These are phyloP conservation scores for Marasmarcha lunaedactyla DNA, from an alignment of 2,888 invertebrate species.

Conservation along the genomic window DNA sequence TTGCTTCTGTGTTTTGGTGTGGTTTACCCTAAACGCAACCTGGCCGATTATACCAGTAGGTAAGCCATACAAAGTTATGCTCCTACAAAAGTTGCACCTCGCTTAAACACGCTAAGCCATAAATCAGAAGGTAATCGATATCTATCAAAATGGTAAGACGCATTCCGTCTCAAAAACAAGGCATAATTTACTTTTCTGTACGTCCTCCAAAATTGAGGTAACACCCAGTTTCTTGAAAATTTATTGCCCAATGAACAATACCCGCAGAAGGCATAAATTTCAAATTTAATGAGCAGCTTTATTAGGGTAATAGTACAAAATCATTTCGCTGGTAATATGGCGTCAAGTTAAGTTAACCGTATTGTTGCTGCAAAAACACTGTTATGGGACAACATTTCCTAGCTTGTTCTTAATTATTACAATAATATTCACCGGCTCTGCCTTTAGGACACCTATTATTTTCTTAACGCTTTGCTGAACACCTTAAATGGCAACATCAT, in stretches of 20 bases:
- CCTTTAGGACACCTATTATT: slow-evolving; percentile 34
- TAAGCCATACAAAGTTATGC: no score
- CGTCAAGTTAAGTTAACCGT: slow-evolving; percentile 30
- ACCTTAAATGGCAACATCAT: slow-evolving; percentile 41
- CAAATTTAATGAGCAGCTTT: slow-evolving; percentile 30
- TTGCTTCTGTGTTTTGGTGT: no score
- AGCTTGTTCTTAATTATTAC: slow-evolving; percentile 47
- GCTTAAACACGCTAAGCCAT: no score
- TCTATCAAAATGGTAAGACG: no score
- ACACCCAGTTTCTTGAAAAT: slow-evolving; percentile 14
- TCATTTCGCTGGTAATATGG: slow-evolving; percentile 19
- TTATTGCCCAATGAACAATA: slow-evolving; percentile 25
- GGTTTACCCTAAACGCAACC: no score
- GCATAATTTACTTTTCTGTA: neutral
- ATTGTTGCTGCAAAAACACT: slow-evolving; percentile 35
- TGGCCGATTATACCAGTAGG: no score
- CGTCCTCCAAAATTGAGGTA: neutral
- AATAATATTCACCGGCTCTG: slow-evolving; percentile 35
- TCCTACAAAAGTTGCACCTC: no score
- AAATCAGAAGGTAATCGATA: no score
- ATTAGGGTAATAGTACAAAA: slow-evolving; percentile 22
- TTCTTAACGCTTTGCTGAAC: slow-evolving; percentile 48
- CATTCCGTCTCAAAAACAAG: neutral
- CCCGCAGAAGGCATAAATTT: slow-evolving; percentile 25
- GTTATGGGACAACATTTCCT: slow-evolving; percentile 41